Conservation (phyloP, 2,888 invertebrate genomes). For the Callyntrura guangdongensis region DNA sequence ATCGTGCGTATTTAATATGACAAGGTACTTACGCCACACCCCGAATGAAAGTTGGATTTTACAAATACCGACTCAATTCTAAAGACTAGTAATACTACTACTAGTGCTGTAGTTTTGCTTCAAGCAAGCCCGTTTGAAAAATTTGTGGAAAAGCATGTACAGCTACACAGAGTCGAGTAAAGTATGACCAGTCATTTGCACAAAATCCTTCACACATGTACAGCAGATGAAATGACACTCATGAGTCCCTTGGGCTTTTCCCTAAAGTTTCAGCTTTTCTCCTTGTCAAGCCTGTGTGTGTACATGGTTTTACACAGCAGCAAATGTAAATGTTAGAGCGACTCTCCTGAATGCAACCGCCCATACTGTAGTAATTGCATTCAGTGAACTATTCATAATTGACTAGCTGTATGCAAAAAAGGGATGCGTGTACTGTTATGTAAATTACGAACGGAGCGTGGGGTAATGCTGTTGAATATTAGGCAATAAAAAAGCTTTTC, state of each 20-base stretch:
- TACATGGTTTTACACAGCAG: neutral
- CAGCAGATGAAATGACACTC: slow-evolving; percentile 69
- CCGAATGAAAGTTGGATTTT: slow-evolving; percentile 5
- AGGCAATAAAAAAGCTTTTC: slow-evolving; percentile 5
- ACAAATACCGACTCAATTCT: slow-evolving; percentile 4
- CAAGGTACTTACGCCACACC: neutral
- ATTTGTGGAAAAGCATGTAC: neutral
- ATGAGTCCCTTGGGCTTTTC: slow-evolving; percentile 69
- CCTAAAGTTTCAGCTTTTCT: neutral
- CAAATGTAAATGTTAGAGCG: slow-evolving; percentile 44
- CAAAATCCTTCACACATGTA: slow-evolving; percentile 54
- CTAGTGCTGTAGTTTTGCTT: too few relatives aligned
- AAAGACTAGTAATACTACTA: too few relatives aligned
- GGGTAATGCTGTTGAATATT: slow-evolving; percentile 22
- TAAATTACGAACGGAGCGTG: slow-evolving; percentile 21
- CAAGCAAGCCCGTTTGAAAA: neutral
- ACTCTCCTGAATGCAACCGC: slow-evolving; percentile 35
- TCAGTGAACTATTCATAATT: slow-evolving; percentile 57
- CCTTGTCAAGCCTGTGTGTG: neutral
- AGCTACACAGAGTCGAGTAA: neutral
- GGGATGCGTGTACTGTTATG: neutral
- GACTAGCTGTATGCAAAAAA: slow-evolving; percentile 46
- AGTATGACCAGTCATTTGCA: slow-evolving; percentile 55
- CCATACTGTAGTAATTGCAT: slow-evolving; percentile 55
- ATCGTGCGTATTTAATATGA: slow-evolving; percentile 41